These are phyloP conservation scores for Dasyornis broadbenti DNA, from an alignment of 2,113 vertebrate genomes.

Conservation along the genomic window DNA sequence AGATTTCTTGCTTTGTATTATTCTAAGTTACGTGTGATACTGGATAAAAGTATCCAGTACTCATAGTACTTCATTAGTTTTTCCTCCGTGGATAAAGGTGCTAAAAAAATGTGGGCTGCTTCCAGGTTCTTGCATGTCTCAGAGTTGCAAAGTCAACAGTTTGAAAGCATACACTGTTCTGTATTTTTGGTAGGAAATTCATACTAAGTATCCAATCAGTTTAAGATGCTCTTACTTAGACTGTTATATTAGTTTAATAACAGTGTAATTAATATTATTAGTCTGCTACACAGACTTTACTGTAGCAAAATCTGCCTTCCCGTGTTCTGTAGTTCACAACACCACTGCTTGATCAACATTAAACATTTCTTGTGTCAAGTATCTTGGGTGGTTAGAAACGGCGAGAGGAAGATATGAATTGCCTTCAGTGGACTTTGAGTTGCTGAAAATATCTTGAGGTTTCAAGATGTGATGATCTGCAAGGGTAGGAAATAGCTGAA, in stretches of 20 bases:
- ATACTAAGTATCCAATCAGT: background rate
- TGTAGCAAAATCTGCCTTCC: background rate
- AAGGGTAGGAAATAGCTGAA: too few relatives aligned
- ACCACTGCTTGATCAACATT: background rate
- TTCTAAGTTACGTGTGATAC: background rate
- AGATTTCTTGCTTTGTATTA: background rate
- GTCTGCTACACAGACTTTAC: background rate
- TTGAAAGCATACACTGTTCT: background rate
- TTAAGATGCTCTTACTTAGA: background rate
- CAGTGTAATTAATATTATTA: background rate
- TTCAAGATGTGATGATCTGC: background rate
- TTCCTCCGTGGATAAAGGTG: background rate
- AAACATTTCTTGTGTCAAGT: background rate
- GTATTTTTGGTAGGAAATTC: background rate
- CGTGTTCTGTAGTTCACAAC: rapidly evolving
- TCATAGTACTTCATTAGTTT: background rate
- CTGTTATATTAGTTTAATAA: background rate
- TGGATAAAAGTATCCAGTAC: background rate
- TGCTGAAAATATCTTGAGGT: background rate
- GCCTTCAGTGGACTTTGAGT: background rate
- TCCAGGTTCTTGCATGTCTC: background rate
- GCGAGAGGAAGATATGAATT: background rate
- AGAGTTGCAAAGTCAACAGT: background rate
- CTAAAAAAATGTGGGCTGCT: background rate
- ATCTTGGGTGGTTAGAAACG: rapidly evolving